phyloP scores from a whole-genome alignment of 2,113 vertebrate genomes.

The Heteronetta atricapilla region DNA sequence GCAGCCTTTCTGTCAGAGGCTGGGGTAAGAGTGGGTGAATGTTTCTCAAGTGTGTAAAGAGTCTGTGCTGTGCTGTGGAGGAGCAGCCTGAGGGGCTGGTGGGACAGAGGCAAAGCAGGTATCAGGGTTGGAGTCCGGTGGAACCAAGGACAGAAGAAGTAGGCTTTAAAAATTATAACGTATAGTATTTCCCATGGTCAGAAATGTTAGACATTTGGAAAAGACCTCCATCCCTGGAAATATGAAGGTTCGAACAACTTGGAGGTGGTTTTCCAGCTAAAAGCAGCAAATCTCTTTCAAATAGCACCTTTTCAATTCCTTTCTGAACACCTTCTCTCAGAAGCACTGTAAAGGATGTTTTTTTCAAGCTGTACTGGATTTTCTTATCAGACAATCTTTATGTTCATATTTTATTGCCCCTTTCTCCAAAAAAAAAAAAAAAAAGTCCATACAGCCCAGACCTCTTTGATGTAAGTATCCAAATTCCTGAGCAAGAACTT shows the following conservation, averaged over 20 bases:
- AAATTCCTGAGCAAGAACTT: background rate
- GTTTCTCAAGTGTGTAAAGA: rapidly evolving
- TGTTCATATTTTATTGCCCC: background rate
- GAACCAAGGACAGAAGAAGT: background rate
- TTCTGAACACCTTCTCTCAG: background rate
- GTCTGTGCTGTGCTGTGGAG: rapidly evolving
- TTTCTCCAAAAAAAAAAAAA: background rate
- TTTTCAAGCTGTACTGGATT: background rate
- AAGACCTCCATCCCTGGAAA: background rate
- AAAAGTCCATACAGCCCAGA: background rate
- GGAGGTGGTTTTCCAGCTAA: background rate
- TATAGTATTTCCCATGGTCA: background rate
- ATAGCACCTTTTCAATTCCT: background rate
- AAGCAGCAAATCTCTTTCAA: background rate
- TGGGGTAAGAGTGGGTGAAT: background rate
- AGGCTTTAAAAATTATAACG: background rate
- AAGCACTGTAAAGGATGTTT: background rate
- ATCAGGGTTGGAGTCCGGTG: background rate
- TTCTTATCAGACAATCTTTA: background rate
- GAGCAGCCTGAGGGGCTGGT: rapidly evolving
- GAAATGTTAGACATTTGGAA: background rate
- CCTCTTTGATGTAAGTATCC: background rate
- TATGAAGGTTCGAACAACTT: background rate
- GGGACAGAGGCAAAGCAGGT: rapidly evolving
- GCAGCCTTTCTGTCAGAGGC: background rate